Conservation (phyloP, 2,113 vertebrate species). For the Rhynchomys soricoides region DNA sequence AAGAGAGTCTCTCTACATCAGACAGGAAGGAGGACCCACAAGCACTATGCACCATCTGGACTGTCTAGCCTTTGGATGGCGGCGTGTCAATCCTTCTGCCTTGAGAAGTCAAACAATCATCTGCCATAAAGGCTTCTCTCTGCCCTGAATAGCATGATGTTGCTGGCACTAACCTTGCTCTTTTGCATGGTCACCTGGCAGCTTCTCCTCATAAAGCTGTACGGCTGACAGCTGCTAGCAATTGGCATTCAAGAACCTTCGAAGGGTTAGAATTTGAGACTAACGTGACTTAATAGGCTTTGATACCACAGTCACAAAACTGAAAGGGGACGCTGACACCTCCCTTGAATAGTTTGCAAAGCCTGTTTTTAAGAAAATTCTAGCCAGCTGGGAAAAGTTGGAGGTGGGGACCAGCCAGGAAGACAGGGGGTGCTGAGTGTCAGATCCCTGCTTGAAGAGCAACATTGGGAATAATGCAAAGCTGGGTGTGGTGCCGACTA, state of each 20-base stretch:
- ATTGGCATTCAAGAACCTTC: neutral
- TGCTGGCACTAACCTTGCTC: neutral
- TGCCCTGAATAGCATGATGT: neutral
- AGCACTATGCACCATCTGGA: fast-evolving
- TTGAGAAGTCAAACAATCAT: no score
- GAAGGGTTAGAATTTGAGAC: neutral
- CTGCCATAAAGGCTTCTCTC: neutral
- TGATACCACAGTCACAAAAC: neutral
- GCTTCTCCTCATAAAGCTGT: neutral
- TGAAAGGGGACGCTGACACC: neutral
- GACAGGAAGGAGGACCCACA: neutral
- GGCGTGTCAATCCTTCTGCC: neutral
- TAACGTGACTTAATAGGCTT: neutral
- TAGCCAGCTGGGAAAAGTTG: neutral
- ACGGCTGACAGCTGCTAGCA: fast-evolving
- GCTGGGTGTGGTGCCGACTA: neutral
- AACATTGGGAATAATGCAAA: neutral
- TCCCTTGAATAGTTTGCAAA: neutral
- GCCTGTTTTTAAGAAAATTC: neutral
- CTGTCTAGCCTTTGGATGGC: neutral
- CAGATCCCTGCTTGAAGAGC: neutral
- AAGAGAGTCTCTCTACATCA: neutral
- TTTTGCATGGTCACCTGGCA: neutral
- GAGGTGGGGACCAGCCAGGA: no score
- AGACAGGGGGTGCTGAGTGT: neutral